Evolutionary conservation across 2,797 vertebrate genomes (phyloP).

Genomic region (Meda fulgida): DNA sequence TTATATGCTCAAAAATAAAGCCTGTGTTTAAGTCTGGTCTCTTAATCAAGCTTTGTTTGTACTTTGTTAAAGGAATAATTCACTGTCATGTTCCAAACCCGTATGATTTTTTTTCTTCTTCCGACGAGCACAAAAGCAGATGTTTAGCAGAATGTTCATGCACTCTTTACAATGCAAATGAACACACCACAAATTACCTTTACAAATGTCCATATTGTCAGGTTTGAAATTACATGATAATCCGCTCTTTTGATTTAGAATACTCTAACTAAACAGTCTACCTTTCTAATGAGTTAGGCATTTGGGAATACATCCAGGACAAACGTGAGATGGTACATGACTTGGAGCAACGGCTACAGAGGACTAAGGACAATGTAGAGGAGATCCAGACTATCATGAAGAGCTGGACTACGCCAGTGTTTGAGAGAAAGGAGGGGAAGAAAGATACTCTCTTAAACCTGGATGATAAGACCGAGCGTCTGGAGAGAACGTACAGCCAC

Average conservation of each 20-base stretch:
- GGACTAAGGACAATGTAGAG: constrained; percentile 84
- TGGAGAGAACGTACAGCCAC: constrained; percentile 79
- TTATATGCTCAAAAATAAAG: neutral
- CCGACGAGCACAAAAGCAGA: neutral
- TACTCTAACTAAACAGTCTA: neutral
- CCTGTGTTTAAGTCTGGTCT: neutral
- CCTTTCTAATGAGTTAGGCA: constrained; percentile 71
- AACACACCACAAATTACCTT: neutral
- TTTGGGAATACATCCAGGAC: constrained; percentile 84
- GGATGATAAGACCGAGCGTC: constrained; percentile 80
- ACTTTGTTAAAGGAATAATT: neutral
- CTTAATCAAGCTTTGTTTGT: neutral
- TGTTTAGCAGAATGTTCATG: neutral
- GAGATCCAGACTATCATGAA: constrained; percentile 84
- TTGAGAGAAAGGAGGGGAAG: constrained; percentile 87
- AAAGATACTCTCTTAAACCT: constrained; percentile 84
- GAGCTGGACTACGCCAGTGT: constrained; percentile 84
- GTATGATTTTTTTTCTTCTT: neutral
- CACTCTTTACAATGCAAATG: neutral
- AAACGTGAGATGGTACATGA: constrained; percentile 78
- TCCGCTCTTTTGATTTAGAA: neutral
- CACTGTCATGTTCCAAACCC: neutral
- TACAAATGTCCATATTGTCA: neutral
- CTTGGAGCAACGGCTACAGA: constrained; percentile 85
- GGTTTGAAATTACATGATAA: neutral